Evolutionary conservation across 2,113 vertebrate genomes (phyloP), one percentile per base, ranked within the genome.

Genomic region (Jaculus jaculus): DNA sequence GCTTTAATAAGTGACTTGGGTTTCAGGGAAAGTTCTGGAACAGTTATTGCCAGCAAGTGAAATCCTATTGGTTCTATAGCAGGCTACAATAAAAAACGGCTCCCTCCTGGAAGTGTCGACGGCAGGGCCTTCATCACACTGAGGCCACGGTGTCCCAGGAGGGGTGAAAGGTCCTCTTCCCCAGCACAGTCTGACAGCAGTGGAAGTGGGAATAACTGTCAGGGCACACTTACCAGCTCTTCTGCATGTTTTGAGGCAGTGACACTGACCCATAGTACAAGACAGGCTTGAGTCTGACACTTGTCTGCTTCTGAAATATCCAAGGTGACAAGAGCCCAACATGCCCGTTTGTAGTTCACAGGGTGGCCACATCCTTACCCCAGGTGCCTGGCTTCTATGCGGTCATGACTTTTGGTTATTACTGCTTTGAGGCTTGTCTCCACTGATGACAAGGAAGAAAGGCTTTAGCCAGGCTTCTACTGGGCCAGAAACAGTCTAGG

Each of bases 1-100:
- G 93, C 79, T 87, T 84, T 93, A 90, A 93, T 88, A 88, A 93
- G 86, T 81, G 91, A 84, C 92, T 94, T 83, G 1, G 5, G 74
- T 93, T 84, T 63, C 74, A 80, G 92, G 80, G 90, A 86, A 94
- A 88, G 79, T 90, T 92, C 82, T 0, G 18, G 83, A 92, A 90
- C 32, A 93, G 93, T 71, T 32, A n/a, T 21, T 13, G 54, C 51
- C 7, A 5, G 73, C 4, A n/a, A 79, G 42, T 54, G 84, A 94
- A 90, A 69, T 58, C 73, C 75, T 74, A 6, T 34, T 37, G 89
- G 84, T 87, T n/a, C 63, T 65, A 54, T 92, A 87, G 75, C 37
- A 63, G 66, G 60, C 13, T 28, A 47, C 74, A 77, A 69, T 82
- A 24, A 85, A 28, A 87, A 75, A 72, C 23, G 47, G 39, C 5